These are phyloP conservation scores for Mastigias papua DNA, from an alignment of 30 jellyfish, hydroid and myxozoan genomes.

Conservation along the genomic window DNA sequence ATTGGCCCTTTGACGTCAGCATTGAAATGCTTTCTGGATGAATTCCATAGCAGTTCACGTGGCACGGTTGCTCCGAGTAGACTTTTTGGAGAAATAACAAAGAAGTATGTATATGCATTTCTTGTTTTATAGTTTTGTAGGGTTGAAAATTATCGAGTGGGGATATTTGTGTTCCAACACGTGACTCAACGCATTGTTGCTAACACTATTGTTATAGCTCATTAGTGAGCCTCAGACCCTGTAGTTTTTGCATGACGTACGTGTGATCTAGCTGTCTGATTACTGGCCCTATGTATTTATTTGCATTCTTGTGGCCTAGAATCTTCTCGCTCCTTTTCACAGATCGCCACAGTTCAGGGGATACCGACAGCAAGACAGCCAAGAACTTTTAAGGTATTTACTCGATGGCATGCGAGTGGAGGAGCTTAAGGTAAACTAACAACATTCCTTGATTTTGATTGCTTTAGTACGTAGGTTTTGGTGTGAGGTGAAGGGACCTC, in stretches of 20 bases:
- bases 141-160: background rate
- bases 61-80: conserved; percentile 66
- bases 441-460: too few relatives aligned
- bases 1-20: conserved; percentile 84
- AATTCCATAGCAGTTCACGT: conserved; percentile 69
- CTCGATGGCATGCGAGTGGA: conserved; percentile 84
- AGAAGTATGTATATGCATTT: conserved; percentile 56
- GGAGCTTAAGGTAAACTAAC: conserved; percentile 60
- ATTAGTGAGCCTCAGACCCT: too few relatives aligned
- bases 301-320: too few relatives aligned
- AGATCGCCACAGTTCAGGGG: conserved; percentile 92
- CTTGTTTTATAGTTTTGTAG: background rate
- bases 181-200: too few relatives aligned
- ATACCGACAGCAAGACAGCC: conserved; percentile 87
- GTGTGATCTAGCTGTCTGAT: too few relatives aligned
- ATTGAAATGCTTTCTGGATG: conserved; percentile 63
- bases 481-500: too few relatives aligned
- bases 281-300: too few relatives aligned
- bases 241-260: too few relatives aligned
- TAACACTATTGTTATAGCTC: too few relatives aligned
- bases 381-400: conserved; percentile 71
- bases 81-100: conserved; percentile 81
- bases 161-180: too few relatives aligned
- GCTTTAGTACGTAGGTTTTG: too few relatives aligned
- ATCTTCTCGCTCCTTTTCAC: too few relatives aligned